A percentile compares a stretch with the other conserved stretches of the same genome.
phyloP scores from a whole-genome alignment of 2,888 invertebrate genomes.

The Andrena flavipes region DNA sequence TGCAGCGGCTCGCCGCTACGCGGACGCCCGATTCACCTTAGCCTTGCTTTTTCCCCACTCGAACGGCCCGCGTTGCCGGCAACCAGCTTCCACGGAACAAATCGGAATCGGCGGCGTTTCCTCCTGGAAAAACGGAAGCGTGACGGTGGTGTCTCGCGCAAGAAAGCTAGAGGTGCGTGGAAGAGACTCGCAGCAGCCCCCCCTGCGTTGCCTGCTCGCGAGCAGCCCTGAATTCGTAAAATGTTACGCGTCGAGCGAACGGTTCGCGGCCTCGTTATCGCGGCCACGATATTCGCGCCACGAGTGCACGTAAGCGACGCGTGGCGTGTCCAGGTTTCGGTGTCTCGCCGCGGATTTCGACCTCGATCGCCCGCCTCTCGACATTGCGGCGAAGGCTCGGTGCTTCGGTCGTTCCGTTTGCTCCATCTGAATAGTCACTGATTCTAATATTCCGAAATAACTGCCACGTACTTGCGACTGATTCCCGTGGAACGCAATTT shows the following conservation, averaged over 20 bases:
- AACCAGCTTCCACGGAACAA: background rate
- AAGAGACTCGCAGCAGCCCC: background rate
- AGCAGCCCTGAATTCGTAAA: slow-evolving; percentile 23
- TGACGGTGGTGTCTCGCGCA: background rate
- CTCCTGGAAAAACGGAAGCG: background rate
- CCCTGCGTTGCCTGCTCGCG: background rate
- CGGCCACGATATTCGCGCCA: slow-evolving; percentile 31
- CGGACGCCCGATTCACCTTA: no score
- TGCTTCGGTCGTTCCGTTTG: no score
- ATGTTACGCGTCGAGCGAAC: slow-evolving; percentile 4
- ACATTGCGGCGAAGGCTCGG: no score
- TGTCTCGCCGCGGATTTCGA: background rate
- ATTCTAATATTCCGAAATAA: no score
- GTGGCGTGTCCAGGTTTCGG: slow-evolving; percentile 16
- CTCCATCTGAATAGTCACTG: no score
- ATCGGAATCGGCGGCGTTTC: background rate
- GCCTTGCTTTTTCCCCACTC: background rate
- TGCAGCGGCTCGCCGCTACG: no score
- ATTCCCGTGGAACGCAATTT: no score
- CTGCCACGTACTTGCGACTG: no score
- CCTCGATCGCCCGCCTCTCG: background rate
- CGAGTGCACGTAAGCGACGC: slow-evolving; percentile 29
- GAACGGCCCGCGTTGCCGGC: background rate
- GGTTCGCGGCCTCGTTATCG: slow-evolving; percentile 46
- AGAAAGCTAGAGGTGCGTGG: background rate